Percentiles rank a stretch among this genome's conserved stretches.
These are phyloP conservation scores for Leptinotarsa undecemlineata DNA, from an alignment of 1,140 invertebrate species.

Conservation along the genomic window DNA sequence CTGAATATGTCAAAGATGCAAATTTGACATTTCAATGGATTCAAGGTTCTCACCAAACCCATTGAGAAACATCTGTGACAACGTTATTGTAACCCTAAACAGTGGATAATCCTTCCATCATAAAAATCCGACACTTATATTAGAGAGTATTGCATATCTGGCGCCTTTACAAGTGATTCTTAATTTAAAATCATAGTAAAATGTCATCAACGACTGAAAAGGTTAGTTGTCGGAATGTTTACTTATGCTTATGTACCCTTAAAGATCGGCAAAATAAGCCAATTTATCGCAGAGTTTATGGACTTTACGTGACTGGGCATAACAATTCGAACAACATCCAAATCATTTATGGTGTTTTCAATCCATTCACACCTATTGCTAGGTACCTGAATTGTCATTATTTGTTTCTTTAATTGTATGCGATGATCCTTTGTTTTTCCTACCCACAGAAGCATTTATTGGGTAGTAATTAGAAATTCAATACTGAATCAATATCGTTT, in stretches of 20 bases:
- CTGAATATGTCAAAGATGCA: too few relatives aligned
- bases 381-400: background rate
- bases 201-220: background rate
- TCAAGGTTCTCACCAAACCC: too few relatives aligned
- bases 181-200: background rate
- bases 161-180: background rate
- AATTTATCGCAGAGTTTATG: slow-evolving; percentile 3
- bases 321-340: background rate
- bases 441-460: too few relatives aligned
- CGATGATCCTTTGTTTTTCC: too few relatives aligned
- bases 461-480: too few relatives aligned
- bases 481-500: too few relatives aligned
- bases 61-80: too few relatives aligned
- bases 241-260: background rate
- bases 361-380: slow-evolving; percentile 14
- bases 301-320: slow-evolving; percentile 8
- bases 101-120: background rate
- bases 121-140: slow-evolving; percentile 1
- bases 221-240: background rate
- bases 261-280: background rate
- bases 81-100: too few relatives aligned
- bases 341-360: background rate
- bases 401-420: background rate
- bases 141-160: slow-evolving; percentile 2
- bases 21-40: too few relatives aligned